A percentile compares a stretch with the other conserved stretches of the same genome.
Conservation (phyloP, 2,888 invertebrate genomes). For the Ophion slaviceki region DNA sequence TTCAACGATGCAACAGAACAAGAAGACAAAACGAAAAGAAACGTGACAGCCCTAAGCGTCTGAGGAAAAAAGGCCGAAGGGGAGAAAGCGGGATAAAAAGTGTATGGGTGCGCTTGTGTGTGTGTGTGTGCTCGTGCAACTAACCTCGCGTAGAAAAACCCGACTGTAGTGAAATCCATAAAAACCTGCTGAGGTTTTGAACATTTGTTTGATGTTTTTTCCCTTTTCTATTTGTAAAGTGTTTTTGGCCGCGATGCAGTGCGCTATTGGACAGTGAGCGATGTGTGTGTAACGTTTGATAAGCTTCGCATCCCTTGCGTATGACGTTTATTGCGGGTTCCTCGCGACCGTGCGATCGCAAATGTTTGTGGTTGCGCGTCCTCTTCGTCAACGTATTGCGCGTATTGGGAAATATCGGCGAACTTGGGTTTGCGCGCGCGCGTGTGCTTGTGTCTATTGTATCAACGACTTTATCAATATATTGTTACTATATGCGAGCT, state of each 20-base stretch:
- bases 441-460: background rate
- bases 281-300: too few relatives aligned
- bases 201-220: too few relatives aligned
- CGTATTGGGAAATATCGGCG: background rate
- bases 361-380: too few relatives aligned
- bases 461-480: background rate
- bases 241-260: too few relatives aligned
- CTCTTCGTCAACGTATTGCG: constrained; percentile 2
- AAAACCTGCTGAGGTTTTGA: background rate
- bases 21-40: background rate
- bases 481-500: background rate
- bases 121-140: background rate
- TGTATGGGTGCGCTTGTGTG: background rate
- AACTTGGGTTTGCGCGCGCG: background rate
- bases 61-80: background rate
- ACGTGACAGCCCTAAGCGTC: background rate
- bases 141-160: background rate
- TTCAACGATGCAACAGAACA: background rate
- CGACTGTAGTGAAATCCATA: background rate
- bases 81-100: background rate
- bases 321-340: too few relatives aligned
- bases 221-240: background rate
- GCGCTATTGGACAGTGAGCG: too few relatives aligned
- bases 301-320: too few relatives aligned
- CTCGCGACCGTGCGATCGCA: too few relatives aligned